A percentile compares a stretch with the other conserved stretches of the same genome.
Evolutionary conservation across 2,888 invertebrate species (phyloP).

Genomic region (Allolobophora icterica): DNA sequence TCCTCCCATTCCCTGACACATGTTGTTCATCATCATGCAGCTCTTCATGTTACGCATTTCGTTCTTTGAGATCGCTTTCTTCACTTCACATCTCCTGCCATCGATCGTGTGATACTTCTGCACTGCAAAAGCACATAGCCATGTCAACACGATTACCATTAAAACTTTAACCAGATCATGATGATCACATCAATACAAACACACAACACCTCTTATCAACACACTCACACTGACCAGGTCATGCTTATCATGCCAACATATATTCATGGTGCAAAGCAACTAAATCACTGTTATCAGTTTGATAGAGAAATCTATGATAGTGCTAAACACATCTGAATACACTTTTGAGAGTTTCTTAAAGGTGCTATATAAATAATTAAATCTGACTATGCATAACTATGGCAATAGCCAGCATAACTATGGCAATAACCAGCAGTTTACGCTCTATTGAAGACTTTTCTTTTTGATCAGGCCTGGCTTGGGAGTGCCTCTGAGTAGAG

Average conservation of each 20-base stretch:
- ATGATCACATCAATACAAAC: background rate
- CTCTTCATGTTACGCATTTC: constrained; percentile 70
- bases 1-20: constrained; percentile 29
- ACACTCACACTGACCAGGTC: background rate
- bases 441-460: too few relatives aligned
- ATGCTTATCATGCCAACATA: background rate
- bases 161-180: too few relatives aligned
- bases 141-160: background rate
- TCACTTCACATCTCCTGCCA: constrained; percentile 85
- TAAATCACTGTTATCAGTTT: background rate
- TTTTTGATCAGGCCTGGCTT: too few relatives aligned
- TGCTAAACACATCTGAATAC: background rate
- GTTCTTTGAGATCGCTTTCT: constrained; percentile 88
- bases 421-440: too few relatives aligned
- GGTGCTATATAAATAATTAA: background rate
- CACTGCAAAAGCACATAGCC: constrained; percentile 66
- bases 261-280: background rate
- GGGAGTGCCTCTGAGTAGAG: too few relatives aligned
- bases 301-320: background rate
- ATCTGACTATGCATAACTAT: background rate
- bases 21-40: constrained; percentile 27
- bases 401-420: background rate
- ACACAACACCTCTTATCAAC: too few relatives aligned
- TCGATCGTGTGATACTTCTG: constrained; percentile 75
- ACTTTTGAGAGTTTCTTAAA: background rate